Percentiles rank a stretch among this genome's conserved stretches.
Evolutionary conservation across 2,113 vertebrate genomes (phyloP).

Genomic region (Balaenoptera acutorostrata): DNA sequence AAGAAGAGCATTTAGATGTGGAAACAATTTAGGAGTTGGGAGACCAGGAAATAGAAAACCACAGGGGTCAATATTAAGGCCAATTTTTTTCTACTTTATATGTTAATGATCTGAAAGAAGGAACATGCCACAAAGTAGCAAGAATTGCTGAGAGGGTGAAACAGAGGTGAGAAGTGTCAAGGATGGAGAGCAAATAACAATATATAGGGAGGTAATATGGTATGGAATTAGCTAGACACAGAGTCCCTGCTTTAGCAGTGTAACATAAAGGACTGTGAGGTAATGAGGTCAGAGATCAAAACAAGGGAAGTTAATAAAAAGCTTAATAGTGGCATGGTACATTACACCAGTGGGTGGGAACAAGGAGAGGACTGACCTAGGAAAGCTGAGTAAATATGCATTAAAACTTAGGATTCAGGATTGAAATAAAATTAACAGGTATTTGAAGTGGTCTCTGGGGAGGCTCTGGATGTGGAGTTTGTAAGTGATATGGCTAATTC

Average conservation of each 20-base stretch:
- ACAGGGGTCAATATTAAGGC: conserved; percentile 27
- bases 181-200: neutral
- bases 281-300: conserved; percentile 48
- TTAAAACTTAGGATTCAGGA: neutral
- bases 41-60: conserved; percentile 8
- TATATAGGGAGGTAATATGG: neutral
- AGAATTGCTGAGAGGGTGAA: conserved; percentile 49
- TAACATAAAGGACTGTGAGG: neutral
- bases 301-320: conserved; percentile 37
- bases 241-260: conserved; percentile 1
- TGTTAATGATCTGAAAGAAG: conserved; percentile 34
- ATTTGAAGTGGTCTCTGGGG: neutral
- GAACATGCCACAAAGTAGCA: neutral
- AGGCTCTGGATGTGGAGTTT: neutral
- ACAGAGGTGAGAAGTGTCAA: neutral
- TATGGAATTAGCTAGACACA: neutral
- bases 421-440: conserved; percentile 2
- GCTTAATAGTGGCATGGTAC: neutral
- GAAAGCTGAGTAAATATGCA: neutral
- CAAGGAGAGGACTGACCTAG: neutral
- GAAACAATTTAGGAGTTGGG: conserved; percentile 43
- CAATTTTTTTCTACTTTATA: conserved; percentile 30
- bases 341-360: neutral
- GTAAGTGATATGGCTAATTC: conserved; percentile 31
- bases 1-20: conserved; percentile 16